Evolutionary conservation across 92 coral and sea anemone species (phyloP).

Genomic region (Epizoanthus illoricatus): DNA sequence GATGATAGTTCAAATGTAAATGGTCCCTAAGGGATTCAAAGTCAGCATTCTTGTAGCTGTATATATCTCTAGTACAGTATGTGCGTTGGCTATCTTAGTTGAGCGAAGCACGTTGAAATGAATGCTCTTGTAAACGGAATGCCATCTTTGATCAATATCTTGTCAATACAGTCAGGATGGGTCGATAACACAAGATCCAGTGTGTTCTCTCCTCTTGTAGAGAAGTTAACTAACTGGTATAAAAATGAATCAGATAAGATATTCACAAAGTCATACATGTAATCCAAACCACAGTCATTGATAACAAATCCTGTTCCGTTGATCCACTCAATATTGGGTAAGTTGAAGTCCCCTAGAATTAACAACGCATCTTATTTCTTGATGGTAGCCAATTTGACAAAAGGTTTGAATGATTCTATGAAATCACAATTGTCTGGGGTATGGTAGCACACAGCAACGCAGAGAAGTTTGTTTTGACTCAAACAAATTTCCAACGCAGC

Average conservation of each 20-base stretch:
- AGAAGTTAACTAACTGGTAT: constrained; percentile 13
- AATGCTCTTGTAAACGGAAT: constrained; percentile 18
- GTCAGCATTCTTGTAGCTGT: constrained; percentile 33
- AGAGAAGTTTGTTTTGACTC: background rate
- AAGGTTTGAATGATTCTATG: constrained; percentile 3
- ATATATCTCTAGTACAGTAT: background rate
- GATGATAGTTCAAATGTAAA: background rate
- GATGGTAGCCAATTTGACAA: constrained; percentile 6
- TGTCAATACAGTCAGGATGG: constrained; percentile 22
- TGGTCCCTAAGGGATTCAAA: constrained; percentile 26
- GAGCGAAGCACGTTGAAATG: constrained; percentile 1
- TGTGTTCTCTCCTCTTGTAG: constrained; percentile 20
- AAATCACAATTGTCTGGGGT: background rate
- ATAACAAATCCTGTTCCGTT: constrained; percentile 45
- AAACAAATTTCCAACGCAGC: too few species aligned
- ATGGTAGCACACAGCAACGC: background rate
- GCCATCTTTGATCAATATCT: constrained; percentile 19
- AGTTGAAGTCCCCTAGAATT: constrained; percentile 27
- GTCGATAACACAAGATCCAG: constrained; percentile 26
- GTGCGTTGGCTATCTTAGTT: background rate
- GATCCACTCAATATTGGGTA: constrained; percentile 39
- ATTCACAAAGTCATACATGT: constrained; percentile 10
- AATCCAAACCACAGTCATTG: constrained; percentile 20
- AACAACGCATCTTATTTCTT: constrained; percentile 21
- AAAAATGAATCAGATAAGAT: constrained; percentile 14